A percentile compares a stretch with the other conserved stretches of the same genome.
Conservation (phyloP, 2,888 invertebrate species). For the Dromius quadrimaculatus region DNA sequence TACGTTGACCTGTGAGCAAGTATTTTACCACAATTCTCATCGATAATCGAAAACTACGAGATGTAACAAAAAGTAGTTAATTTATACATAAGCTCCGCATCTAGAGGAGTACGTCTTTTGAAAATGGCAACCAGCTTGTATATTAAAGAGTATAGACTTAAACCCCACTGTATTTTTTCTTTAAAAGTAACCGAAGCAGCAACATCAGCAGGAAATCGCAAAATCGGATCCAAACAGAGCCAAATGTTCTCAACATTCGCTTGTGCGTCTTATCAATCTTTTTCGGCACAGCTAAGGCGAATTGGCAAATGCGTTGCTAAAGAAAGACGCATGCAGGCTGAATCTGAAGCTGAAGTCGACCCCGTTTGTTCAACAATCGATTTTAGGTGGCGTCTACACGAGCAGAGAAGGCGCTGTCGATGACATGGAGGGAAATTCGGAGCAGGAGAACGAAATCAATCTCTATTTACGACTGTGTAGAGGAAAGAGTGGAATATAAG, state of each 20-base stretch:
- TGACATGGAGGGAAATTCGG: slow-evolving; percentile 28
- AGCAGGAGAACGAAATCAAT: slow-evolving; percentile 5
- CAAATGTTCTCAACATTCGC: slow-evolving; percentile 17
- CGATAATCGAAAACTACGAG: no score
- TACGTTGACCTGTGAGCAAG: no score
- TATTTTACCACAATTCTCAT: no score
- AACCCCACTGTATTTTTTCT: background rate
- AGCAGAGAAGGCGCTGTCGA: slow-evolving; percentile 23
- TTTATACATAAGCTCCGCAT: no score
- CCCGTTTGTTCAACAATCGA: slow-evolving; percentile 24
- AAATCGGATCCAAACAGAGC: slow-evolving; percentile 24
- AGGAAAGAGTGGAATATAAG: background rate
- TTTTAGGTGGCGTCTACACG: slow-evolving; percentile 27
- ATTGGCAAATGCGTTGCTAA: background rate
- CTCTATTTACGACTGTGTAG: slow-evolving; percentile 2
- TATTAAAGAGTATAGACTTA: no score
- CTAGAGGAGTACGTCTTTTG: no score
- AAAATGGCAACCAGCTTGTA: no score
- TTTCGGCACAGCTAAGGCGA: background rate
- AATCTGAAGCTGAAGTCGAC: background rate
- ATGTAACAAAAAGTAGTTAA: no score
- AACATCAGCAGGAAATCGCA: background rate
- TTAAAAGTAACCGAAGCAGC: slow-evolving; percentile 1
- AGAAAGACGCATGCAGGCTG: slow-evolving; percentile 15
- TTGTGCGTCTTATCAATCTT: slow-evolving; percentile 35